Evolutionary conservation across 2,113 vertebrate species (phyloP).

Genomic region (Oenanthe oenanthe): DNA sequence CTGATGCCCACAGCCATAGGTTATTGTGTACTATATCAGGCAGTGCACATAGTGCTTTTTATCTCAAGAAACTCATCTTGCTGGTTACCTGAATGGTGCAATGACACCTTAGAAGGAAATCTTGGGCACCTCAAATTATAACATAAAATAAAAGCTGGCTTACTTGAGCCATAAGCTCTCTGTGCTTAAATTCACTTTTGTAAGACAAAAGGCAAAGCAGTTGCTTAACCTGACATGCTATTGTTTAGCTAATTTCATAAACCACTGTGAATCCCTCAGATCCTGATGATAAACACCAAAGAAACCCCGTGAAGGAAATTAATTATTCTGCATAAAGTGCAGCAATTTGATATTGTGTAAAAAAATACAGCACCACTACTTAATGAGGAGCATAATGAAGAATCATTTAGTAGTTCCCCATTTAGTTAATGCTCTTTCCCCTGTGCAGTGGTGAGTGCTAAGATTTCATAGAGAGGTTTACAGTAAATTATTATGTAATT

Average conservation of each 20-base stretch:
- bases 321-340: not conserved
- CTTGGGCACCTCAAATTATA: not conserved
- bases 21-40: not conserved
- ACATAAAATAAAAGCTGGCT: not conserved
- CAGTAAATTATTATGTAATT: not conserved
- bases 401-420: not conserved
- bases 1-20: not conserved
- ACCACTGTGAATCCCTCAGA: not conserved
- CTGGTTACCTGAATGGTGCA: not conserved
- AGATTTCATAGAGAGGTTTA: not conserved
- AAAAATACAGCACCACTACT: not conserved
- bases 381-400: constrained; percentile 28
- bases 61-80: not conserved
- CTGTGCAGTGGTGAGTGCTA: not conserved
- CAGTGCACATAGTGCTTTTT: no score
- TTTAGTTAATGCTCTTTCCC: not conserved
- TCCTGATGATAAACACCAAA: not conserved
- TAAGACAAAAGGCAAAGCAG: not conserved
- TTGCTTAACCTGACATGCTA: not conserved
- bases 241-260: not conserved
- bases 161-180: not conserved
- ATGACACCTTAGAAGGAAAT: not conserved
- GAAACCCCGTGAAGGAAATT: not conserved
- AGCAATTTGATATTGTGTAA: not conserved
- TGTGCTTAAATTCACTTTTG: not conserved